Evolutionary conservation across 2,113 vertebrate species (phyloP), one percentile per base, ranked within the genome.

Genomic region (Hippoglossus stenolepis): DNA sequence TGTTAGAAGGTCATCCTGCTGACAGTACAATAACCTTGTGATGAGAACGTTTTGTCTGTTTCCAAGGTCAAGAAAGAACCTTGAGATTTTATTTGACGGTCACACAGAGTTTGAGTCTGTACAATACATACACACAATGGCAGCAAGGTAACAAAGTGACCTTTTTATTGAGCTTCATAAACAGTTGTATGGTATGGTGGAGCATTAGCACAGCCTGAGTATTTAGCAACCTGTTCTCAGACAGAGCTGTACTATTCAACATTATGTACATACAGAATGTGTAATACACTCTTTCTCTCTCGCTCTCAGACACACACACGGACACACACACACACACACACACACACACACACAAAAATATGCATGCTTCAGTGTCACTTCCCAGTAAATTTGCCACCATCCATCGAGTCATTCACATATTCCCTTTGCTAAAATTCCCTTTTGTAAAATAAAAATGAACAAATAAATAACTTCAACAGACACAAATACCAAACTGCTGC

Each of bases 141-240:
- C 87, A 66, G 75, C 88, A 89, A 87, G 92, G 94, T 94, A 95
- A 94, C 94, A 96, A 97, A 97, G 87, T 94, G 91, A 94, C 86
- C 40, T 71, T 86, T 97, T 96, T 97, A 97, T 97, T 97, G 93
- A 96, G 93, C 95, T 96, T 96, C 94, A 93, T 95, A 90, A 94
- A 93, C 95, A 93, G 91, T 92, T 93, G 92, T 94, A 93, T 93
- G 90, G 93, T 94, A 90, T 87, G 93, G 93, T 93, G 95, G 93
- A 95, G 93, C 93, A 86, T 94, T 92, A 95, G 95, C 93, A 91
- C 85, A 94, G 95, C 95, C 95, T 96, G 95, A 97, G 95, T 93
- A 94, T 95, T 94, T 93, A 91, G 84, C 93, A 92, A 95, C 92
- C 92, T 89, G 92, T 94, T 89, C 90, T 91, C 68, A 84, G 88